A percentile compares a stretch with the other conserved stretches of the same genome.
Evolutionary conservation across 2,797 vertebrate genomes (phyloP).

Genomic region (Brotula barbata): DNA sequence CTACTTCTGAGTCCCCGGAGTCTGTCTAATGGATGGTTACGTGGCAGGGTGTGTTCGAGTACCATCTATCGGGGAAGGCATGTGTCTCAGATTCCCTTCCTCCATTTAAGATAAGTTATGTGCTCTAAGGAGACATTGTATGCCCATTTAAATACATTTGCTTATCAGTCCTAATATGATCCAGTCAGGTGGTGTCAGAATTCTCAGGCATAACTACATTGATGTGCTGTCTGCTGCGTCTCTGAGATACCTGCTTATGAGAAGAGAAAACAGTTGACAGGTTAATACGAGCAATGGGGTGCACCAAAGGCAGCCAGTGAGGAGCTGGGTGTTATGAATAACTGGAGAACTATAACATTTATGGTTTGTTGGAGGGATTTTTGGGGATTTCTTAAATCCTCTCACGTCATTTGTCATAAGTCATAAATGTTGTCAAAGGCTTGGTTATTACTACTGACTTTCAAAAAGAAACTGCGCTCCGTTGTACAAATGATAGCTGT

Average conservation of each 20-base stretch:
- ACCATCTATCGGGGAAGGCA: conserved; percentile 17
- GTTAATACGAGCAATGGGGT: background rate
- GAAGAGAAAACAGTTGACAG: background rate
- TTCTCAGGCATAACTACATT: conserved; percentile 7
- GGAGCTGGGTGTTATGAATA: no score
- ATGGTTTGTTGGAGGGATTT: background rate
- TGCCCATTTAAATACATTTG: conserved; percentile 8
- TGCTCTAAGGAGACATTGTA: conserved; percentile 14
- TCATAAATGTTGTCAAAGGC: no score
- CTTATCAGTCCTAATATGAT: conserved; percentile 16
- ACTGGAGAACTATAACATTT: background rate
- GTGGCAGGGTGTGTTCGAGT: conserved; percentile 27
- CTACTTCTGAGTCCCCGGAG: conserved; percentile 47
- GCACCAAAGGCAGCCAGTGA: no score
- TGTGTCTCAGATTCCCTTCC: conserved; percentile 28
- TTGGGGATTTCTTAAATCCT: background rate
- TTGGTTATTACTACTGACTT: no score
- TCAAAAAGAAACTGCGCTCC: no score
- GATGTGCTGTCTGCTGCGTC: conserved; percentile 6
- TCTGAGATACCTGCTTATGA: background rate
- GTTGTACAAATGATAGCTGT: no score
- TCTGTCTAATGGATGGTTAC: conserved; percentile 53
- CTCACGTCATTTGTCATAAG: no score
- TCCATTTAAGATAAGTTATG: conserved; percentile 36
- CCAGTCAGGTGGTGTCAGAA: conserved; percentile 2